phyloP scores from a whole-genome alignment of 2,113 vertebrate species.

The Lepus europaeus region DNA sequence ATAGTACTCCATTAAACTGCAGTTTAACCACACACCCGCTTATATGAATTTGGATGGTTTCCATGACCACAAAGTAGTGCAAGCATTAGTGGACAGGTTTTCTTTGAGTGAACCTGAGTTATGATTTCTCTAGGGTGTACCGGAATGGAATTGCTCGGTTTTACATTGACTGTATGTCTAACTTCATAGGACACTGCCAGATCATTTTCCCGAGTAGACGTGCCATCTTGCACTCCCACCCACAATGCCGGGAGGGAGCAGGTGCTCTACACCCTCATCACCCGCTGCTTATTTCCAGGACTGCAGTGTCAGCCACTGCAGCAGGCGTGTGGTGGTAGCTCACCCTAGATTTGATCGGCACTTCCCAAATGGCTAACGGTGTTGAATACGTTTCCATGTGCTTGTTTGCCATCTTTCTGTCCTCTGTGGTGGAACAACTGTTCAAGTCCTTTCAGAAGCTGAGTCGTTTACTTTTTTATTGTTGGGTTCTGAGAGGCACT shows the following conservation, averaged over 20 bases:
- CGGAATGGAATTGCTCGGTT: not conserved
- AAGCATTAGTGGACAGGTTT: not conserved
- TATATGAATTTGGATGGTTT: not conserved
- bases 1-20: not conserved
- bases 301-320: not conserved
- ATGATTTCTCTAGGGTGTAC: not conserved
- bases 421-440: not conserved
- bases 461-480: conserved; percentile 11
- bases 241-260: not conserved
- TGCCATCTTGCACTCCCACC: not conserved
- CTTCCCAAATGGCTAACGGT: not conserved
- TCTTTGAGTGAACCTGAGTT: not conserved
- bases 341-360: not conserved
- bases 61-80: not conserved
- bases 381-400: not conserved
- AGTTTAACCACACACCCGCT: not conserved
- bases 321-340: not conserved
- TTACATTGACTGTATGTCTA: not conserved
- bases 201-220: not conserved
- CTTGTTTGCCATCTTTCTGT: not conserved
- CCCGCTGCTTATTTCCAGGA: not conserved
- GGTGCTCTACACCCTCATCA: not conserved
- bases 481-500: conserved; percentile 27
- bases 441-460: conserved; percentile 15
- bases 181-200: not conserved